Percentiles rank a stretch among this genome's conserved stretches.
phyloP scores from a whole-genome alignment of 2,888 invertebrate species.

The Conomelus anceps region DNA sequence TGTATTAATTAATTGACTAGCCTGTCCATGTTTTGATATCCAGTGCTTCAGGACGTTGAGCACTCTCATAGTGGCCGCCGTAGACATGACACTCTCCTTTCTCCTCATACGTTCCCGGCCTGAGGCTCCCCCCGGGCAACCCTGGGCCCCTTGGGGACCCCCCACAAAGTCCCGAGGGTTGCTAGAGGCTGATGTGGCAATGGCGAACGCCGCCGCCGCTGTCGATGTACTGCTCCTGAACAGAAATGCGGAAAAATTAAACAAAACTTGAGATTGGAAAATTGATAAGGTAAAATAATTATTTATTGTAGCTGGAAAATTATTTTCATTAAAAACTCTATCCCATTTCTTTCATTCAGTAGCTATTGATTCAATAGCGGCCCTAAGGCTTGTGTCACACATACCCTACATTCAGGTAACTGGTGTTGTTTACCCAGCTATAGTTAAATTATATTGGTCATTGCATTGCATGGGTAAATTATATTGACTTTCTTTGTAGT shows the following conservation, averaged over 20 bases:
- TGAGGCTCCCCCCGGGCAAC: slow-evolving; percentile 37
- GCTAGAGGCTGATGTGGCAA: slow-evolving; percentile 80
- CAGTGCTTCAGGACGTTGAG: slow-evolving; percentile 85
- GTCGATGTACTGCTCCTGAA: slow-evolving; percentile 73
- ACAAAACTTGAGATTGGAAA: not conserved
- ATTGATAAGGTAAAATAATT: not conserved
- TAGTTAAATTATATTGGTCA: no score
- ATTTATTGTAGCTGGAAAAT: no score
- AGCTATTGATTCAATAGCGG: no score
- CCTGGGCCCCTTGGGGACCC: slow-evolving; percentile 7
- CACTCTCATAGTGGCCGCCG: slow-evolving; percentile 90
- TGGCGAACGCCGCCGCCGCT: slow-evolving; percentile 86
- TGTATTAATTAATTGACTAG: slow-evolving; percentile 29
- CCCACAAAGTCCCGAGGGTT: slow-evolving; percentile 58
- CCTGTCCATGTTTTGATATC: slow-evolving; percentile 83
- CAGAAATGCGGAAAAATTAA: not conserved
- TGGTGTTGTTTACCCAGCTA: no score
- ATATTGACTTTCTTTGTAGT: no score
- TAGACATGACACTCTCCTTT: slow-evolving; percentile 72
- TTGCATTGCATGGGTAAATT: no score
- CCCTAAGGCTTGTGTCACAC: no score
- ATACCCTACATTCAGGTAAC: no score
- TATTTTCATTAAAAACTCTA: no score
- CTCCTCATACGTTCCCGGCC: slow-evolving; percentile 44
- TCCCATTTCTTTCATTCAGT: no score